Evolutionary conservation across 2,888 invertebrate species (phyloP).

Genomic region (Cepaea hortensis): DNA sequence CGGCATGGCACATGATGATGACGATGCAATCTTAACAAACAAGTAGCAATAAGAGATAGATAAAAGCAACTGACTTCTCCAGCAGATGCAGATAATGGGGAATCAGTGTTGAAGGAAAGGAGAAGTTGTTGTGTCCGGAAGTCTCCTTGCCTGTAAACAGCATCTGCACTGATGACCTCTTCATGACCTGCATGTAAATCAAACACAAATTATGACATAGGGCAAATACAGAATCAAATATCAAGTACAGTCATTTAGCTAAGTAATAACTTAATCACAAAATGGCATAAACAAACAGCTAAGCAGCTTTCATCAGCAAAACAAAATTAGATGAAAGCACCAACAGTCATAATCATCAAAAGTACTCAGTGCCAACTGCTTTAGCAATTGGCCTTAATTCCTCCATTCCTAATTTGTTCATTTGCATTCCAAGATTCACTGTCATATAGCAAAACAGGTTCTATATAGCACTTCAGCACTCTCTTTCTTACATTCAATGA

Average conservation of each 20-base stretch:
- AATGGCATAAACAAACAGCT: no score
- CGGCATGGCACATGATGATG: no score
- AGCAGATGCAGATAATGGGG: constrained; percentile 72
- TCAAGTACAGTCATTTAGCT: no score
- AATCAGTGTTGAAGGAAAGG: constrained; percentile 66
- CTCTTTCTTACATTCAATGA: no score
- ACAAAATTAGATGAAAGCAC: not conserved
- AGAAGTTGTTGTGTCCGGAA: constrained; percentile 57
- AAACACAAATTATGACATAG: not conserved
- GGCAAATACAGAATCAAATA: not conserved
- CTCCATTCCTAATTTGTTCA: no score
- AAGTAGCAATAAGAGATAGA: not conserved
- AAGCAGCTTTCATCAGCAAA: no score
- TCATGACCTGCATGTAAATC: constrained; percentile 62
- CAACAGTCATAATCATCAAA: not conserved
- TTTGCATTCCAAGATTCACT: no score
- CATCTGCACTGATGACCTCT: constrained; percentile 62
- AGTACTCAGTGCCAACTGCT: not conserved
- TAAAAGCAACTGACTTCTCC: constrained; percentile 66
- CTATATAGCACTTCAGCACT: no score
- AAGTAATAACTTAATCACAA: no score
- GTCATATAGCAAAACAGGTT: no score
- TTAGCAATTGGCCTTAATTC: not conserved
- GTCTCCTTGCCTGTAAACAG: constrained; percentile 68
- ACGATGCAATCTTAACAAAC: no score